Percentiles rank a stretch among this genome's conserved stretches.
Evolutionary conservation across 2,797 vertebrate genomes (phyloP).

Genomic region (Karalla daura): DNA sequence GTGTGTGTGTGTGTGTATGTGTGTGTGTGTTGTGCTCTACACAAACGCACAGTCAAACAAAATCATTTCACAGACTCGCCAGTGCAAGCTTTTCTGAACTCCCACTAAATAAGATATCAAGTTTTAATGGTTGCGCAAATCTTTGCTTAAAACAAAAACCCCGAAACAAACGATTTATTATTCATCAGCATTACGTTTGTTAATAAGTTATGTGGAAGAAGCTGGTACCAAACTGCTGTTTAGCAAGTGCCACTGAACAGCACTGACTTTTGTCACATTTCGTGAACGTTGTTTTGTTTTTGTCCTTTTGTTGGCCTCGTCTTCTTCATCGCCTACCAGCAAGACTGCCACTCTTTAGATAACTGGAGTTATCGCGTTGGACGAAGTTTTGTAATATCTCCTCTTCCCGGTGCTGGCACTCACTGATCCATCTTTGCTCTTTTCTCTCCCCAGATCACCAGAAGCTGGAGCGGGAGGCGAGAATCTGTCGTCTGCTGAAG

Average conservation of each 20-base stretch:
- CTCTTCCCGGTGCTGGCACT: conserved; percentile 3
- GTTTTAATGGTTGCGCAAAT: conserved; percentile 36
- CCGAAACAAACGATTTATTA: conserved; percentile 21
- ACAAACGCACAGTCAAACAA: conserved; percentile 3
- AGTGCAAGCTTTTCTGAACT: conserved; percentile 15
- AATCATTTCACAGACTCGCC: conserved; percentile 5
- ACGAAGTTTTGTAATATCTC: not conserved
- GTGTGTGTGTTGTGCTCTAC: too few relatives aligned
- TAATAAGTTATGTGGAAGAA: conserved; percentile 14
- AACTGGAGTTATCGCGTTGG: not conserved
- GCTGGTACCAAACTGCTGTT: not conserved
- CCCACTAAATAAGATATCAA: conserved; percentile 18
- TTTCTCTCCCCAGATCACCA: conserved; percentile 90
- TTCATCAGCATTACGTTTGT: conserved; percentile 26
- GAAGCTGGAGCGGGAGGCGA: conserved; percentile 97
- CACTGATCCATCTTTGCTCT: conserved; percentile 26
- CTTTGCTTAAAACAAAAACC: conserved; percentile 39
- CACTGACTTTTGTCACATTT: not conserved
- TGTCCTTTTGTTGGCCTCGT: not conserved
- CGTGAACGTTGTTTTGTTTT: not conserved
- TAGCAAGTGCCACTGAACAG: conserved; percentile 7
- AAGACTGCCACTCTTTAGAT: not conserved
- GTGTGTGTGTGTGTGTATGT: conserved; percentile 21
- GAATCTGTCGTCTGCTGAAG: conserved; percentile 97
- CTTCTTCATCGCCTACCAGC: not conserved